Conservation (phyloP, 2,113 vertebrate genomes). For the Phrynosoma platyrhinos region DNA sequence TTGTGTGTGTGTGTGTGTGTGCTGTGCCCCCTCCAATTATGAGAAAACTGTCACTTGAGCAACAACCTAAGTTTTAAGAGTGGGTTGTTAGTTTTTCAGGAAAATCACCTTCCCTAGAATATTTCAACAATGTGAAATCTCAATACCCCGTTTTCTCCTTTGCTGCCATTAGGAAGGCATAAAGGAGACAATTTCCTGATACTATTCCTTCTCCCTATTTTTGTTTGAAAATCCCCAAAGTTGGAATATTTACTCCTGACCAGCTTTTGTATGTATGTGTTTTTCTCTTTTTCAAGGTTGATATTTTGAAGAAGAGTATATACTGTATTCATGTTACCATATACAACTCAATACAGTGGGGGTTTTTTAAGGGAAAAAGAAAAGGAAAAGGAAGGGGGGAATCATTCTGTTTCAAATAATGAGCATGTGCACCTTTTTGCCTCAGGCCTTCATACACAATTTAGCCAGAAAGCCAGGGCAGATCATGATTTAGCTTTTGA, state of each 20-base stretch:
- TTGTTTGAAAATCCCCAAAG: conserved; percentile 63
- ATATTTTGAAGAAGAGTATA: conserved; percentile 68
- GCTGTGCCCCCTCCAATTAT: neutral
- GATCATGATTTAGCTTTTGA: conserved; percentile 99
- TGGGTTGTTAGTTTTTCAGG: neutral
- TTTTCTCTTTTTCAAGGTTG: conserved; percentile 55
- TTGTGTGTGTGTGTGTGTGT: neutral
- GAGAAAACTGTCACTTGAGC: neutral
- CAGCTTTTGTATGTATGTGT: neutral
- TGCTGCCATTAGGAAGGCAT: conserved; percentile 67
- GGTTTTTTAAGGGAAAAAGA: conserved; percentile 15
- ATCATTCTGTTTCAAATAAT: conserved; percentile 97
- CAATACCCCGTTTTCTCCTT: conserved; percentile 41
- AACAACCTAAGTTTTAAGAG: neutral
- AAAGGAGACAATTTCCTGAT: conserved; percentile 64
- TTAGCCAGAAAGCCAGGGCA: conserved; percentile 99
- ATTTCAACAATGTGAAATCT: conserved; percentile 26
- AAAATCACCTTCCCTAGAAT: neutral
- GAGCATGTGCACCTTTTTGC: conserved; percentile 99
- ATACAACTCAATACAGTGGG: conserved; percentile 77
- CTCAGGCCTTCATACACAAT: conserved; percentile 99
- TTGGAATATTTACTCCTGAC: conserved; percentile 55
- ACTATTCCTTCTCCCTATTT: conserved; percentile 52
- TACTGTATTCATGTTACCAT: conserved; percentile 71
- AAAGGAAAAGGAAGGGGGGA: conserved; percentile 64